Conservation (phyloP, 1,140 invertebrate genomes). For the Heterodera schachtii region DNA sequence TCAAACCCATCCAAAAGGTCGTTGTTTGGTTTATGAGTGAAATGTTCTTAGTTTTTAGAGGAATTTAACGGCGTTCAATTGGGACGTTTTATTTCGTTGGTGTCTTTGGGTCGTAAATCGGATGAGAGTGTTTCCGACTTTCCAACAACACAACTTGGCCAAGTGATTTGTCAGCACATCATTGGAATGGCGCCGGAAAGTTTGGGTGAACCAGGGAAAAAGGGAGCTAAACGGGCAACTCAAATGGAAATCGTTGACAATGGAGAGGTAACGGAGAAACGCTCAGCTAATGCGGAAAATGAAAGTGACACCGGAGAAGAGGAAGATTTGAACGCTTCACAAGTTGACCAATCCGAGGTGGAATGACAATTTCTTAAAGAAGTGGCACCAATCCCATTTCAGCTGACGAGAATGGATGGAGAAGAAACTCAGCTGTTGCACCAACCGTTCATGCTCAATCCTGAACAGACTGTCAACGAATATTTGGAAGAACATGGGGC, state of each 20-base stretch:
- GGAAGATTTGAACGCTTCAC: conserved; percentile 33
- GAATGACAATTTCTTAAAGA: neutral
- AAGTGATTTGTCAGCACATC: conserved; percentile 64
- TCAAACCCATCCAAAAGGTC: conserved; percentile 55
- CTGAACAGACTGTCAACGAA: conserved; percentile 55
- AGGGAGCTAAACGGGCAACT: neutral
- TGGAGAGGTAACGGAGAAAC: conserved; percentile 8
- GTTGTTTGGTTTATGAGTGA: too few relatives aligned
- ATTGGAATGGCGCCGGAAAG: conserved; percentile 60
- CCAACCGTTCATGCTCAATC: conserved; percentile 63
- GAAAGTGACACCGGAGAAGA: conserved; percentile 20
- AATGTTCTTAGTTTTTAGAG: conserved; percentile 40
- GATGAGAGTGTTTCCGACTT: conserved; percentile 28
- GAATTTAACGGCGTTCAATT: conserved; percentile 45
- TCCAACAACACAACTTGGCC: conserved; percentile 48
- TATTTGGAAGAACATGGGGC: conserved; percentile 58
- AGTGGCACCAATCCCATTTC: neutral
- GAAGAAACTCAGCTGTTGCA: conserved; percentile 59
- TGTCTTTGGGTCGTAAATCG: conserved; percentile 42
- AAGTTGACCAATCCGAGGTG: conserved; percentile 45
- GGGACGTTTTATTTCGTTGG: conserved; percentile 55
- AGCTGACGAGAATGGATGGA: conserved; percentile 29
- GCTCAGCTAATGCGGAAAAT: conserved; percentile 6
- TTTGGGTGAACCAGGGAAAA: conserved; percentile 37
- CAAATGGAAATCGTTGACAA: neutral